A percentile compares a stretch with the other conserved stretches of the same genome.
These are phyloP conservation scores for Gorsachius magnificus DNA, from an alignment of 2,797 vertebrate genomes.

Conservation along the genomic window DNA sequence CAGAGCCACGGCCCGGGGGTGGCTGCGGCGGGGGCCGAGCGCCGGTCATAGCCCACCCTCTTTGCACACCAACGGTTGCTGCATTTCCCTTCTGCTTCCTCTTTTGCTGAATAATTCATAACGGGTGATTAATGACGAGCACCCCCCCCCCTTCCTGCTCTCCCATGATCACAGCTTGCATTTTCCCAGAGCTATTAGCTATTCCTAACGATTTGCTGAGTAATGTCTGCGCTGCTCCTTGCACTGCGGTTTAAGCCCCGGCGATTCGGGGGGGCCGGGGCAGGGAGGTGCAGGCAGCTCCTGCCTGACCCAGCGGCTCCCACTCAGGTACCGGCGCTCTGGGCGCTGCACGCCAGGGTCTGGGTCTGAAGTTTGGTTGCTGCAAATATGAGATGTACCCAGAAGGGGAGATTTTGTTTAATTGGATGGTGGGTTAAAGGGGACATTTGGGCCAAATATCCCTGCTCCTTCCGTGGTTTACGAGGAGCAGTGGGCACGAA, in stretches of 20 bases:
- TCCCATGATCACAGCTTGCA: not conserved
- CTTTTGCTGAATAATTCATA: not conserved
- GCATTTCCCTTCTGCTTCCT: not conserved
- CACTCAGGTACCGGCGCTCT: not conserved
- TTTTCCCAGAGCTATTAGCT: not conserved
- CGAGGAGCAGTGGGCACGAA: rapidly evolving
- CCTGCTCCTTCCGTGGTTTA: no score
- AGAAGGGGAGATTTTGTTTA: not conserved
- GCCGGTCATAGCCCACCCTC: no score
- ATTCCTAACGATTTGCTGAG: not conserved
- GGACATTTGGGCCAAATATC: not conserved
- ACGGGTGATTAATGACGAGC: not conserved
- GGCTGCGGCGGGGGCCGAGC: not conserved
- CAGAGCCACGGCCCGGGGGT: rapidly evolving
- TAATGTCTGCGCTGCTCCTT: not conserved
- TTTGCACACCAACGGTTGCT: rapidly evolving
- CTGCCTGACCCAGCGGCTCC: not conserved
- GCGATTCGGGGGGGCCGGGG: not conserved
- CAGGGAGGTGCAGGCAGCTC: not conserved
- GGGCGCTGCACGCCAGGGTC: not conserved
- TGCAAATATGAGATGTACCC: not conserved
- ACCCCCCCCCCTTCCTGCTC: not conserved
- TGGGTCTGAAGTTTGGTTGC: rapidly evolving
- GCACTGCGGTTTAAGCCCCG: not conserved
- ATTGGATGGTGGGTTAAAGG: no score